Evolutionary conservation across 2,888 invertebrate genomes (phyloP), one percentile per base, ranked within the genome.

Genomic region (Nezara viridula): DNA sequence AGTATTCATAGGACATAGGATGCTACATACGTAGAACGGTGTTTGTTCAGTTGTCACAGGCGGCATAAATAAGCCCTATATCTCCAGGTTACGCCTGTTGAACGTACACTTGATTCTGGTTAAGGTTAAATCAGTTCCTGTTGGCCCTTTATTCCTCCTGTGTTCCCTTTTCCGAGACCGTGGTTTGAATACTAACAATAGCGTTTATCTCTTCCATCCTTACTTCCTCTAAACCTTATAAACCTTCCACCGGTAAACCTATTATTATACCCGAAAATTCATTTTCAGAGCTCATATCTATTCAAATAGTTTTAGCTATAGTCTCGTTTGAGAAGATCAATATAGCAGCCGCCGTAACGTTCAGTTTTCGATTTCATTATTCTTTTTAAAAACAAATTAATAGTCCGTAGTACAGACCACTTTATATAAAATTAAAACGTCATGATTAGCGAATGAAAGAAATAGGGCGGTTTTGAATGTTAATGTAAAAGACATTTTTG

Each of bases 131-230:
- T 81, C 81, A 81, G 81, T 81, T 81, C 81, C 81, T 81, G 44
- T 44, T 81, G 44, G n/a, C 44, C 44, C 44, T 44, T 40, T 81
- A 47, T 81, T 81, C 44, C 44, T 81, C 81, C 44, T 44, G 14
- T 81, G 44, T 81, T 81, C 44, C 81, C 81, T 81, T 47, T 81
- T 81, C 81, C 81, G 81, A 44, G 81, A 6, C 81, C 40, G 81
- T 44, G 81, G 81, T 81, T 81, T 81, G 81, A 81, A 81, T 81
- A 81, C 81, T 81, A 81, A 81, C 81, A 81, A 81, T 44, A 81
- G 81, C 81, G n/a, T 81, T 81, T 81, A 81, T 81, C 81, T 81
- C 81, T 44, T 81, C 81, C 81, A 44, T 4, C 77, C 77, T 44
- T 40, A 77, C 40, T 40, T 44, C 77, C 77, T 24, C 37, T 77